phyloP scores from a whole-genome alignment of 2,888 invertebrate species.

The Drosophila fungiperda region DNA sequence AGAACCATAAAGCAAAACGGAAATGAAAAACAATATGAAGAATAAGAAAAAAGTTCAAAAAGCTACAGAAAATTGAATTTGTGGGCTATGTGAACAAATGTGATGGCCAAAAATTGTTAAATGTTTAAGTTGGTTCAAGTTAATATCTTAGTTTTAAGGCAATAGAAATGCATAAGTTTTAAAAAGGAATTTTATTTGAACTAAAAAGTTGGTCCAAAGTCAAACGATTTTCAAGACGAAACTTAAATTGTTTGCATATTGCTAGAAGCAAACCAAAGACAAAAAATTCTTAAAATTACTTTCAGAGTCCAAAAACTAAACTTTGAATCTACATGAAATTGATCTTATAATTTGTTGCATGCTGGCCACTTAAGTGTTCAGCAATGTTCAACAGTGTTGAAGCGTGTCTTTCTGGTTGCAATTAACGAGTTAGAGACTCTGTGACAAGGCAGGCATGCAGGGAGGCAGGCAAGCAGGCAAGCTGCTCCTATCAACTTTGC shows the following conservation, averaged over 20 bases:
- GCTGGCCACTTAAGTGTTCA: slow-evolving; percentile 8
- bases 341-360: neutral
- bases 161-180: neutral
- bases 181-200: neutral
- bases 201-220: neutral
- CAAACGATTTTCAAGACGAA: neutral
- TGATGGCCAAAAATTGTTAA: neutral
- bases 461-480: neutral
- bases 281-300: neutral
- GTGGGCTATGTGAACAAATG: slow-evolving; percentile 14
- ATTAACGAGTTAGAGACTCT: slow-evolving; percentile 7
- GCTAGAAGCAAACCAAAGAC: neutral
- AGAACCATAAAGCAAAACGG: slow-evolving; percentile 24
- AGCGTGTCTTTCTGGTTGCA: slow-evolving; percentile 6
- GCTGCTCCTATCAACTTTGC: slow-evolving; percentile 23
- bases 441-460: neutral
- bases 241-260: neutral
- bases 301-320: neutral
- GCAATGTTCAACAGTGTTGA: neutral
- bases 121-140: neutral
- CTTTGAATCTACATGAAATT: neutral
- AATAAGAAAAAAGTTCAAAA: slow-evolving; percentile 4
- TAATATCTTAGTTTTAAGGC: neutral
- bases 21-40: slow-evolving; percentile 40
- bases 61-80: slow-evolving; percentile 21